These are phyloP conservation scores for Sylvietta virens DNA, from an alignment of 2,113 vertebrate genomes.

Conservation along the genomic window DNA sequence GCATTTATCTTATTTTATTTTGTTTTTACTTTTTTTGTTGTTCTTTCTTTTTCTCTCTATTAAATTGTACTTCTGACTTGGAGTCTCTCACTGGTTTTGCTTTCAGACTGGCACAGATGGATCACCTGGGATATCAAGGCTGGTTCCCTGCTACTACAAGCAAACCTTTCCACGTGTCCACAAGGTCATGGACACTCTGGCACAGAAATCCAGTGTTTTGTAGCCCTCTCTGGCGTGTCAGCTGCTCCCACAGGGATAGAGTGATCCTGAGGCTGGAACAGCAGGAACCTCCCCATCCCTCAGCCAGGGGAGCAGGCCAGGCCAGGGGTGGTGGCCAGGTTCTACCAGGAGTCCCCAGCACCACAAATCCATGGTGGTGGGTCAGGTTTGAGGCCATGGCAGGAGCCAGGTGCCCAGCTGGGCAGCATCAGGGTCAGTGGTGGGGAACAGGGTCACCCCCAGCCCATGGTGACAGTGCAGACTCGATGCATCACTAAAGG, in stretches of 20 bases:
- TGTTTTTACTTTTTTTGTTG: no score
- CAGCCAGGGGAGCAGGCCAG: not conserved
- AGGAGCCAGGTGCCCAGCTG: not conserved
- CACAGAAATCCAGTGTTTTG: not conserved
- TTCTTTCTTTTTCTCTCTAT: no score
- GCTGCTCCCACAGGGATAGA: not conserved
- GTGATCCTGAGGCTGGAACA: rapidly evolving
- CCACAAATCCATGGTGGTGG: not conserved
- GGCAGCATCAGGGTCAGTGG: not conserved
- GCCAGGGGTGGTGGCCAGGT: not conserved
- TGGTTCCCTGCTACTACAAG: not conserved
- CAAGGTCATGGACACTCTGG: rapidly evolving
- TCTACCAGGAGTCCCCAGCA: not conserved
- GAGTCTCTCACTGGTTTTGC: no score
- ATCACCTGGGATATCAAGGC: not conserved
- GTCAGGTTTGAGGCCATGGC: not conserved
- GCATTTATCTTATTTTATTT: no score
- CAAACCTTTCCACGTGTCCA: not conserved
- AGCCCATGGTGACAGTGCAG: rapidly evolving
- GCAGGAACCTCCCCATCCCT: not conserved
- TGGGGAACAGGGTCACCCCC: not conserved
- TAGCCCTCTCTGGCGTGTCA: rapidly evolving
- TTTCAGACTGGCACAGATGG: no score
- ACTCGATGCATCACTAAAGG: not conserved
- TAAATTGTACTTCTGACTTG: no score